Base-by-base conservation (phyloP, 2,888 invertebrate species). In the Morpho achilles region DNA sequence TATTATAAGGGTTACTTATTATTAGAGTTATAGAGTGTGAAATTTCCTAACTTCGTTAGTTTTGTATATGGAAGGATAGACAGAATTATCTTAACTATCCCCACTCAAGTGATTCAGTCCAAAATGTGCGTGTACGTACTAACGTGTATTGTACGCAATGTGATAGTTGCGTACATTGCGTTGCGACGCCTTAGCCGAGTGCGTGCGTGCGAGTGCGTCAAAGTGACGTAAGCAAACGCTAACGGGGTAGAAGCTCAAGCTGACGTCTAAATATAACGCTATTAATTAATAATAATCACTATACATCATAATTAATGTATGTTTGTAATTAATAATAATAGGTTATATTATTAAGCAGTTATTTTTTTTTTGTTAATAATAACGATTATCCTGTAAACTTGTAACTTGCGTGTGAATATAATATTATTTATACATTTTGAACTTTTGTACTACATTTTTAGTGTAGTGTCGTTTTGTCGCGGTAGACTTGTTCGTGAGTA, bases 301-400 rank as follows among this genome's bases (percentile, higher is more conserved):
- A 53, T 40, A 41, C 22, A 47, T 46, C 41, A 50, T 56, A 16
- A 52, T 47, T 42, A 51, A 43, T 60, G 56, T 60, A 60, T 56
- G 59, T 56, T 60, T 62, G 60, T 62, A 60, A 62, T 62, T 62
- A 60, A 57, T 58, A 55, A 60, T 52, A 60, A 53, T 60, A 62
- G 55, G 53, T 62, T 62, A 58, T 53, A 47, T 53, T 47, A 53
- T 53, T 62, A 60, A 62, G 62, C 60, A 51, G 55, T 60, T 62
- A 52, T 57, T 32, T 57, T 50, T 55, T 49, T 61, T 62, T 59
- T 57, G 62, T 62, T 56, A 58, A 53, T 58, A 49, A 47, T 60
- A 56, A 60, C 56, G 49, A 60, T 9, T 60, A 56, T 53, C 46
- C 56, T 56, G 45, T 50, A 50, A 48, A 60, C 56, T 60, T 60